Evolutionary conservation across 2,888 invertebrate genomes (phyloP).

Genomic region (Tipula vernalis): DNA sequence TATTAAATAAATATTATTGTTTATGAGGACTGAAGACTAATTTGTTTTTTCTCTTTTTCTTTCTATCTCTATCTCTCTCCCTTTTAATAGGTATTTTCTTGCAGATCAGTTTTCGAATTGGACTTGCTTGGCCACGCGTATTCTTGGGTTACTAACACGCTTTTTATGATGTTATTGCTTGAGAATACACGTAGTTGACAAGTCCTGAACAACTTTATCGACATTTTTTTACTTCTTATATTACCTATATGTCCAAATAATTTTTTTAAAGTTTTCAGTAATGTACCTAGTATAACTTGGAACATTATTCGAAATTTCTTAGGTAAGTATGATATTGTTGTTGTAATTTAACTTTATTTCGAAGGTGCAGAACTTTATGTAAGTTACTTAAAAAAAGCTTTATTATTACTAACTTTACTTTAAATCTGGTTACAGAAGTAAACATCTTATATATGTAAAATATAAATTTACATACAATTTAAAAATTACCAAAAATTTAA

Average conservation of each 20-base stretch:
- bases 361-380: too few relatives aligned
- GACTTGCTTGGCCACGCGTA: slow-evolving; percentile 91
- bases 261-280: background rate
- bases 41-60: background rate
- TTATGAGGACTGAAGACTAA: background rate
- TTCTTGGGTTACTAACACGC: slow-evolving; percentile 98
- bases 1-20: background rate
- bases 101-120: slow-evolving; percentile 15
- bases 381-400: too few relatives aligned
- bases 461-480: too few relatives aligned
- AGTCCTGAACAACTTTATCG: slow-evolving; percentile 38
- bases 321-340: too few relatives aligned
- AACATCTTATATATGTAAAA: too few relatives aligned
- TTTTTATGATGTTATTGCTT: slow-evolving; percentile 95
- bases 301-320: too few relatives aligned
- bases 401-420: too few relatives aligned
- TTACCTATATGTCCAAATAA: background rate
- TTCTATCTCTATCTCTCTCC: too few relatives aligned
- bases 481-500: too few relatives aligned
- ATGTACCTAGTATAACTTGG: too few relatives aligned
- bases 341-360: too few relatives aligned
- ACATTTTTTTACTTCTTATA: background rate
- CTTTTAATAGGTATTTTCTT: background rate
- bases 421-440: too few relatives aligned
- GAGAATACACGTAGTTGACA: slow-evolving; percentile 99